Percentiles rank a stretch among this genome's conserved stretches.
Evolutionary conservation across 2,113 vertebrate species (phyloP).

Genomic region (Motacilla tschutschensis): DNA sequence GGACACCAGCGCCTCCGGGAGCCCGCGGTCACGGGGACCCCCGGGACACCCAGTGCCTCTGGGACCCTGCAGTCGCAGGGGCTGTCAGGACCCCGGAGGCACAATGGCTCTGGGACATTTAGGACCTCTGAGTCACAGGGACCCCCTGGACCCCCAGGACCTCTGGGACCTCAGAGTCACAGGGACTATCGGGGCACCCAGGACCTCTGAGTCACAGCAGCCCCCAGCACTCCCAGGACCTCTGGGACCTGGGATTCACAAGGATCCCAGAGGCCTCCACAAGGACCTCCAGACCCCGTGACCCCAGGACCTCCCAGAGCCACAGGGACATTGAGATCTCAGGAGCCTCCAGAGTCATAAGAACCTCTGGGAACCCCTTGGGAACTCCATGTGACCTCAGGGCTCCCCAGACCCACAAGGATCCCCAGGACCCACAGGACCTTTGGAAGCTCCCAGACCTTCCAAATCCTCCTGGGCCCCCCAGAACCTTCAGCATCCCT

Average conservation of each 20-base stretch:
- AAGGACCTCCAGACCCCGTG: not conserved
- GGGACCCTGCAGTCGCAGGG: no score
- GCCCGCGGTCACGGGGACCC: not conserved
- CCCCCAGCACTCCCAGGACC: not conserved
- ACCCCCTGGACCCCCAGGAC: not conserved
- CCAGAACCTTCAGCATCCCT: not conserved
- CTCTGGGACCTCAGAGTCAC: not conserved
- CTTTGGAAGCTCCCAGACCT: not conserved
- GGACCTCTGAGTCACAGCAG: not conserved
- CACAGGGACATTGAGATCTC: not conserved
- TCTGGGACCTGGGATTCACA: not conserved
- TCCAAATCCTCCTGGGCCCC: not conserved
- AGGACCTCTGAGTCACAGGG: not conserved
- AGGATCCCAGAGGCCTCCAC: not conserved
- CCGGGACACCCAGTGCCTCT: not conserved
- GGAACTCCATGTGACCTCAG: not conserved
- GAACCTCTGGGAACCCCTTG: not conserved
- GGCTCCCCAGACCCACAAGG: not conserved
- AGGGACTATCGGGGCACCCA: fast-evolving
- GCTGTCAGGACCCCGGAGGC: fast-evolving
- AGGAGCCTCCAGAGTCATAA: not conserved
- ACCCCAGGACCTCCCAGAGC: not conserved
- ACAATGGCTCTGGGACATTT: not conserved
- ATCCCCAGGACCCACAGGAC: not conserved
- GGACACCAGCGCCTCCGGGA: not conserved